Evolutionary conservation across 2,113 vertebrate species (phyloP), one percentile per base, ranked within the genome.

Genomic region (Catharus fuscescens): DNA sequence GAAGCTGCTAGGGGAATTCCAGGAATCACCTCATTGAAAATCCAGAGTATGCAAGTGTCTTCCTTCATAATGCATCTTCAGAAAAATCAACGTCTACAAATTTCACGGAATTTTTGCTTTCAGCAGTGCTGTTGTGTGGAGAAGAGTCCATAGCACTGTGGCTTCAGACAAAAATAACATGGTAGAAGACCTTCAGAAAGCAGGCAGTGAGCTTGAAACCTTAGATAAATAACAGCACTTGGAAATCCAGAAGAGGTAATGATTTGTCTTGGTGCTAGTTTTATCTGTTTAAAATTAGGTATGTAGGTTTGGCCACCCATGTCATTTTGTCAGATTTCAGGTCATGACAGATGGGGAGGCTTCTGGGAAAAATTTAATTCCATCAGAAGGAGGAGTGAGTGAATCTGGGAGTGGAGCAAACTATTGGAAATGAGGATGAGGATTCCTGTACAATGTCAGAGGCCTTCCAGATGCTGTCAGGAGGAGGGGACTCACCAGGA

Each of bases 191-290:
- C 54, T 66, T 85, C 48, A 72, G 83, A 81, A 95, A 69, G 20
- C 36, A 54, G 32, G 32, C 61, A 72, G 53, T 72, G 53, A 89
- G 48, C 60, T 66, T 57, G 62, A 89, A 96, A 91, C 59, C 19
- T 83, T 73, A 59, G 54, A 53, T 88, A 61, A 91, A 61, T 94
- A 88, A 44, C 24, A 85, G 59, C 24, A 80, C 67, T 93, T 96
- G 45, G 50, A 92, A 92, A 84, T 92, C 29, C 56, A 59, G 47
- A 66, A 78, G 76, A 79, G 60, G 44, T 71, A 72, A 69, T 92
- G 52, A 64, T 94, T 90, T 71, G 44, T 78, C 76, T 90, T 69
- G 40, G 23, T 76, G 40, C 38, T 87, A 36, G 52, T 88, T 78
- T 62, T 81, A 60, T 60, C 56, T 92, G 67, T 94, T 92, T 95